Base-by-base conservation (phyloP, 2,888 invertebrate genomes). In the Orthosia gothica region DNA sequence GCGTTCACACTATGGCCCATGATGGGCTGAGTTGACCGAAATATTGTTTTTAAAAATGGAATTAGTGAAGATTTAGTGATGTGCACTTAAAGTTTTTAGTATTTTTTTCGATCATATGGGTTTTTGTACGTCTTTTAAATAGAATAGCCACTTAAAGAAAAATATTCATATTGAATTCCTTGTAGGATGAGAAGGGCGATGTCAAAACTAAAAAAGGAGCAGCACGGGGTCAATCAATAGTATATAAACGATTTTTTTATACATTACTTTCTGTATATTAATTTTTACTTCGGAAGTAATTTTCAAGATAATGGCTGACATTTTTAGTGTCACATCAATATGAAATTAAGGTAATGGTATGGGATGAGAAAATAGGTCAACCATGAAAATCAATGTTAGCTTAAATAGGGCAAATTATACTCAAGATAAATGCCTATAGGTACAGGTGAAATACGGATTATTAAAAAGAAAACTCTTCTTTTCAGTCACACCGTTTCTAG, bases 31-130 rank as follows among this genome's bases (percentile, higher is more conserved):
- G 2, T 55, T 79, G 75, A 50, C 54, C 49, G 61, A 61, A 73
- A 49, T 70, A 50, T 77, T 0, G 20, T 52, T 77, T 68, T 68
- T 57, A 23, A 40, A 70, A 78, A 70, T 70, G 16, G 57, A 70
- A 77, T 50, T 57, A 26, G 4, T n/a, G 18, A 54, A 5, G 1
- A 18, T n/a, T 26, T 15, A 75, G 45, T 64, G 50, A 47, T 52
- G 75, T n/a, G 45, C 5, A 12, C 11, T n/a, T n/a, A n/a, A n/a
- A n/a, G n/a, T n/a, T n/a, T n/a, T n/a, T n/a, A n/a, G n/a, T n/a
- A n/a, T n/a, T n/a, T n/a, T n/a, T n/a, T n/a, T n/a, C n/a, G n/a
- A n/a, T n/a, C n/a, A n/a, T n/a, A n/a, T n/a, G n/a, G n/a, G n/a
- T n/a, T n/a, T n/a, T n/a, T n/a, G n/a, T n/a, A n/a, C n/a, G n/a